Evolutionary conservation across 2,797 vertebrate genomes (phyloP).

Genomic region (Columba guinea): DNA sequence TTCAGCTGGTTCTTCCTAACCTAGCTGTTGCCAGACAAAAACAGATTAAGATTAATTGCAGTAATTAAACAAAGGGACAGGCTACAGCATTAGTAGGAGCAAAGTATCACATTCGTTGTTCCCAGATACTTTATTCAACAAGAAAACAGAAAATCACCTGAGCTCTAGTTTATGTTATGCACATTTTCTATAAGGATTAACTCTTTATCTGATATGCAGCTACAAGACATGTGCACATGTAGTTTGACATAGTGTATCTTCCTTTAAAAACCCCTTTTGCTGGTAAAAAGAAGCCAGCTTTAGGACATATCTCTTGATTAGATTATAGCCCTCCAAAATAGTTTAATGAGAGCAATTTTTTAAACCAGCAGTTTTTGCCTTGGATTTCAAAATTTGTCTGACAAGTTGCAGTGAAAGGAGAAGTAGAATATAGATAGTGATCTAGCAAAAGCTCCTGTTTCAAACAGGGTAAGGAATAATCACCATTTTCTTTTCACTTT

Average conservation of each 20-base stretch:
- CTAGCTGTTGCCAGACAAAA: conserved; percentile 58
- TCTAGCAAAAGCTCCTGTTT: not conserved
- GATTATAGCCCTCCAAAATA: not conserved
- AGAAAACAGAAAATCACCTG: conserved; percentile 27
- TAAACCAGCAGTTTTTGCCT: not conserved
- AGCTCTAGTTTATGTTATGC: not conserved
- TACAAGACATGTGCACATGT: not conserved
- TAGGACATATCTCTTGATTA: not conserved
- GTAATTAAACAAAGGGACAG: conserved; percentile 58
- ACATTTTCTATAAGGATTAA: conserved; percentile 18
- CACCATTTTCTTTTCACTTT: not conserved
- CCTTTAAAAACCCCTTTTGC: not conserved
- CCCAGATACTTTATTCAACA: conserved; percentile 2
- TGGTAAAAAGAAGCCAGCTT: not conserved
- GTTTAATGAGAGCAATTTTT: not conserved
- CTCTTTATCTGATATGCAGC: not conserved
- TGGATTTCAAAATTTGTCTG: not conserved
- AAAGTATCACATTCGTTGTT: not conserved
- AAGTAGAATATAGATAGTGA: not conserved
- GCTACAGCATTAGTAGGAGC: conserved; percentile 36
- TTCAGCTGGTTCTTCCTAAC: conserved; percentile 44
- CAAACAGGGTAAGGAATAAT: not conserved
- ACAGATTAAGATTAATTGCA: conserved; percentile 70
- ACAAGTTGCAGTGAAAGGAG: not conserved
- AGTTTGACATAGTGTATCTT: not conserved